Conservation (phyloP, 2,113 vertebrate genomes). For the Euleptes europaea region DNA sequence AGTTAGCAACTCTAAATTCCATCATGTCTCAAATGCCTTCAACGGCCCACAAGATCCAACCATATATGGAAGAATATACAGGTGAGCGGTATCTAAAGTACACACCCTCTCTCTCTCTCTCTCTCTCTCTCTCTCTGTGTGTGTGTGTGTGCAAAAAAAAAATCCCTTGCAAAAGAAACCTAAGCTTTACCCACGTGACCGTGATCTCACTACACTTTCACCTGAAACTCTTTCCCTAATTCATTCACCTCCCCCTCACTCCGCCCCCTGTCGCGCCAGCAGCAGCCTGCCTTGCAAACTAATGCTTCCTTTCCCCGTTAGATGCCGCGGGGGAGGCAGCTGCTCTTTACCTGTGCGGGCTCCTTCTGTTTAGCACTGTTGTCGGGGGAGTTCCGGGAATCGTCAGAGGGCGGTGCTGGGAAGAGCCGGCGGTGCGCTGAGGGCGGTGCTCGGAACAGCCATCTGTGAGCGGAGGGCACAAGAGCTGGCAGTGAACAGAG, state of each 20-base stretch:
- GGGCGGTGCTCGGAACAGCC: neutral
- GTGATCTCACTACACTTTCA: neutral
- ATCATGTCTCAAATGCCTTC: too few relatives aligned
- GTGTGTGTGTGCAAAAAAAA: too few relatives aligned
- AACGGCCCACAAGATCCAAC: neutral
- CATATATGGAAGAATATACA: neutral
- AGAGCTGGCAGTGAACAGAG: too few relatives aligned
- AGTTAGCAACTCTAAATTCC: too few relatives aligned
- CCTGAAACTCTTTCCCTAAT: neutral
- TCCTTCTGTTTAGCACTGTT: neutral
- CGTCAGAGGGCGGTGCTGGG: neutral
- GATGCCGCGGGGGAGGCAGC: too few relatives aligned
- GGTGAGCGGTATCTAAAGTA: neutral
- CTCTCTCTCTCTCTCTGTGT: too few relatives aligned
- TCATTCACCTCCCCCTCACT: neutral
- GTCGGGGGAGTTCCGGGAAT: neutral
- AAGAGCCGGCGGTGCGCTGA: neutral
- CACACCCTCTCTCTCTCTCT: too few relatives aligned
- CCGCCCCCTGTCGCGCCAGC: neutral
- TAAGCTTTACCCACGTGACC: neutral
- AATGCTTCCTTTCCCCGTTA: too few relatives aligned
- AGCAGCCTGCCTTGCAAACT: neutral
- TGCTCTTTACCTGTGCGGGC: neutral
- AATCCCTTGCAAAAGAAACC: neutral
- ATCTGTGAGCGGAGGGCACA: too few relatives aligned